Conservation (phyloP, 2,888 invertebrate genomes). For the Lordiphosa andalusiaca region DNA sequence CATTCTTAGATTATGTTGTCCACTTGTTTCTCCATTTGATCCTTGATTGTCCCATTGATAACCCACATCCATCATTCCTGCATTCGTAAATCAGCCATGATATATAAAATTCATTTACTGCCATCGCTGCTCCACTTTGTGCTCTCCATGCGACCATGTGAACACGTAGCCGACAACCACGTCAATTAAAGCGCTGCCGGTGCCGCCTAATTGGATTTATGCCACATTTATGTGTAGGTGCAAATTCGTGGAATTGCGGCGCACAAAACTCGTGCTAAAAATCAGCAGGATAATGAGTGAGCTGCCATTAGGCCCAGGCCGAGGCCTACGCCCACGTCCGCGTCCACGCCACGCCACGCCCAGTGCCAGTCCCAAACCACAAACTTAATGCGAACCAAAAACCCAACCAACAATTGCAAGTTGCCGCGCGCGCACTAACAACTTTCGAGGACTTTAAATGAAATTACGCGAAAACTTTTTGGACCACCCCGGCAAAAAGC, state of each 20-base stretch:
- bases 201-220: slow-evolving; percentile 73
- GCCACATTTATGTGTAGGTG: slow-evolving; percentile 73
- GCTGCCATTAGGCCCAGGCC: slow-evolving; percentile 30
- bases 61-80: slow-evolving; percentile 31
- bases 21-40: too few species aligned
- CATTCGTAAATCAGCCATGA: slow-evolving; percentile 56
- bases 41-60: too few species aligned
- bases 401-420: slow-evolving; percentile 58
- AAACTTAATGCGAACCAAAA: slow-evolving; percentile 43
- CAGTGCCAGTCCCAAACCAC: slow-evolving; percentile 32
- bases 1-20: too few species aligned
- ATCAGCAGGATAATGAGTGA: slow-evolving; percentile 64
- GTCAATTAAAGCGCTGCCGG: slow-evolving; percentile 70
- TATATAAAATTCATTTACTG: slow-evolving; percentile 71
- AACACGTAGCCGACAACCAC: slow-evolving; percentile 44
- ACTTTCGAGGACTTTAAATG: slow-evolving; percentile 75
- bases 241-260: slow-evolving; percentile 56
- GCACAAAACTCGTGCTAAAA: slow-evolving; percentile 51
- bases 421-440: slow-evolving; percentile 47
- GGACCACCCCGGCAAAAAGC: slow-evolving; percentile 40
- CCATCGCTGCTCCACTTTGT: slow-evolving; percentile 1
- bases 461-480: slow-evolving; percentile 74
- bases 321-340: neutral
- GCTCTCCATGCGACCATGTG: slow-evolving; percentile 19
- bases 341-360: neutral